Conservation (phyloP, 1,140 invertebrate genomes). For the Nilaparvata lugens region DNA sequence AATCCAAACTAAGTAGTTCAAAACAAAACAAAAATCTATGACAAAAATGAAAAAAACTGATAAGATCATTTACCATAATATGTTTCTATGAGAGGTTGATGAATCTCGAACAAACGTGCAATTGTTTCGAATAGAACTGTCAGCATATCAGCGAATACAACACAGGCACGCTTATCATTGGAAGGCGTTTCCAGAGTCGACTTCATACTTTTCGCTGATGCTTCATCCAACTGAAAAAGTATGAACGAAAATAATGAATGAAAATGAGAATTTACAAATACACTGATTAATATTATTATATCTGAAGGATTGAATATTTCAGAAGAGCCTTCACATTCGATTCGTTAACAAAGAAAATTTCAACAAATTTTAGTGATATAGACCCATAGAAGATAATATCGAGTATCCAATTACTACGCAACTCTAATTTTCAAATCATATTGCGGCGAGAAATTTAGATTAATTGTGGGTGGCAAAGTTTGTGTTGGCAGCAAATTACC, state of each 20-base stretch:
- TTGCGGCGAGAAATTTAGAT: no score
- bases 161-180: slow-evolving; percentile 57
- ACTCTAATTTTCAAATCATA: no score
- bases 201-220: slow-evolving; percentile 63
- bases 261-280: neutral
- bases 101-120: slow-evolving; percentile 78
- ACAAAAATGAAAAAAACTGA: slow-evolving; percentile 11
- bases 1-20: neutral
- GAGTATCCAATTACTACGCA: no score
- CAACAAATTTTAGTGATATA: no score
- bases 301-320: no score
- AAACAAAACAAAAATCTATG: no score
- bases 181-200: slow-evolving; percentile 46
- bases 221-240: slow-evolving; percentile 48
- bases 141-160: slow-evolving; percentile 75
- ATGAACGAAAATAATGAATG: slow-evolving; percentile 5
- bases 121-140: slow-evolving; percentile 82
- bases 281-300: no score
- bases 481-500: no score
- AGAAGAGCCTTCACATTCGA: no score
- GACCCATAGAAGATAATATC: no score
- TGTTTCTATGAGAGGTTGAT: slow-evolving; percentile 88
- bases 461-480: no score
- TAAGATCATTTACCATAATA: slow-evolving; percentile 61
- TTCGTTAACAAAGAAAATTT: no score